phyloP scores from a whole-genome alignment of 2,113 vertebrate genomes.

The Abramis brama region DNA sequence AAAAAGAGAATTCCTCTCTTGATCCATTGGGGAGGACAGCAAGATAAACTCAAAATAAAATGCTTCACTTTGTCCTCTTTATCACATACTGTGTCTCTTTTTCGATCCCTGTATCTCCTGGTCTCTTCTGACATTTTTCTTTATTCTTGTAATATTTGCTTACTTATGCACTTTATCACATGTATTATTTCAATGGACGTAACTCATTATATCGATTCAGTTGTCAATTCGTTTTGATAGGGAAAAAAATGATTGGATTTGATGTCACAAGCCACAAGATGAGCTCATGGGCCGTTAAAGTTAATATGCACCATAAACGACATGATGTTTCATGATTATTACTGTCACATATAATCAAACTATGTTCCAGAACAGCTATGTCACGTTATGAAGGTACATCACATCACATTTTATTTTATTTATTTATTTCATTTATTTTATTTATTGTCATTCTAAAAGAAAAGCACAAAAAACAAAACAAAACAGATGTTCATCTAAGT shows the following conservation, averaged over 20 bases:
- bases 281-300: conserved; percentile 15
- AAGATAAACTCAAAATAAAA: conserved; percentile 32
- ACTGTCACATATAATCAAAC: conserved; percentile 38
- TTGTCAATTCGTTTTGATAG: conserved; percentile 11
- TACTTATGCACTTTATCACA: neutral
- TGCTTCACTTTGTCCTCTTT: conserved; percentile 38
- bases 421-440: no score
- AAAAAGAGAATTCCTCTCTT: conserved; percentile 42
- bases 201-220: conserved; percentile 1
- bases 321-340: conserved; percentile 31
- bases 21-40: conserved; percentile 37
- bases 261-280: conserved; percentile 5
- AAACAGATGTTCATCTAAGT: neutral
- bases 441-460: no score
- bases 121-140: neutral
- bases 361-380: conserved; percentile 14
- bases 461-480: no score
- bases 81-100: conserved; percentile 18
- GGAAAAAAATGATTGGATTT: conserved; percentile 16
- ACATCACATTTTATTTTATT: no score
- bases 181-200: conserved; percentile 8
- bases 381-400: neutral
- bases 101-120: neutral
- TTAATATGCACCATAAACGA: conserved; percentile 10
- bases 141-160: neutral